Evolutionary conservation across 2,113 vertebrate genomes (phyloP).

Genomic region (Dipodomys ordii): DNA sequence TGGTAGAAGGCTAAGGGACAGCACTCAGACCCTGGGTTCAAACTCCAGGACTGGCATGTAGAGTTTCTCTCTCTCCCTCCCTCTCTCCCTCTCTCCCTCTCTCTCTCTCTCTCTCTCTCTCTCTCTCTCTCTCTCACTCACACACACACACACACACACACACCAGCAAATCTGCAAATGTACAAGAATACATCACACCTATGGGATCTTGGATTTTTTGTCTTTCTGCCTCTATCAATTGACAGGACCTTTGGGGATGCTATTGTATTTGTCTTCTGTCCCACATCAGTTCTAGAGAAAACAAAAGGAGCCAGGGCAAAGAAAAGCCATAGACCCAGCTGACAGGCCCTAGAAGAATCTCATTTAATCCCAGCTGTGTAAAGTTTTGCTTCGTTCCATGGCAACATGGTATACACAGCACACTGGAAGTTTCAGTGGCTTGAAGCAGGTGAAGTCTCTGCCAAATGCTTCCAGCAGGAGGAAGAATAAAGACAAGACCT

Average conservation of each 20-base stretch:
- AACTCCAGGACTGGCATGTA: too few relatives aligned
- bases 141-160: too few relatives aligned
- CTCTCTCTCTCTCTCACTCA: too few relatives aligned
- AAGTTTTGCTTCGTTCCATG: constrained; percentile 80
- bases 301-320: constrained; percentile 23
- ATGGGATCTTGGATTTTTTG: background rate
- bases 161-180: constrained; percentile 46
- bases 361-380: constrained; percentile 66
- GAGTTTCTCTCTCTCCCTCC: too few relatives aligned
- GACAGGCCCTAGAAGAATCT: constrained; percentile 75
- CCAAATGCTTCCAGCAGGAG: constrained; percentile 43
- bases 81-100: too few relatives aligned
- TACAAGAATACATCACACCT: constrained; percentile 33
- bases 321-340: constrained; percentile 19
- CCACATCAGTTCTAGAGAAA: background rate
- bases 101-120: too few relatives aligned
- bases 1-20: too few relatives aligned
- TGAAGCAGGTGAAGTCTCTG: constrained; percentile 75
- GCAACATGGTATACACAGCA: constrained; percentile 73
- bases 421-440: background rate
- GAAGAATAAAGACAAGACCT: background rate
- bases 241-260: constrained; percentile 6
- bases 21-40: too few relatives aligned
- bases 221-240: background rate
- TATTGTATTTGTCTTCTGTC: constrained; percentile 21